Percentiles rank a stretch among this genome's conserved stretches.
These are phyloP conservation scores for Apamea sordens DNA, from an alignment of 2,888 invertebrate genomes.

Conservation along the genomic window DNA sequence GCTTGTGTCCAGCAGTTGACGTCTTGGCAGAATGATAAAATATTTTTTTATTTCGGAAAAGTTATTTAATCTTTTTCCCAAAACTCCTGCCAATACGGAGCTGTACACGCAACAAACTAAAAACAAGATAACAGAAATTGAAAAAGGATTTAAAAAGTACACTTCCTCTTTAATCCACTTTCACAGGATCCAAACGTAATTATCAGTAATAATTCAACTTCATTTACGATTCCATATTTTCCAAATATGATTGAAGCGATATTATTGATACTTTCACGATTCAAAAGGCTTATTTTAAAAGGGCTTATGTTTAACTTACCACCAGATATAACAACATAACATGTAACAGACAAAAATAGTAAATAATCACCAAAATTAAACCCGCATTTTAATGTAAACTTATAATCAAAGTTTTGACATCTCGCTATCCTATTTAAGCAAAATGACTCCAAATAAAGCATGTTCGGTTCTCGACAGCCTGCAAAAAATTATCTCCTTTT, in stretches of 20 bases:
- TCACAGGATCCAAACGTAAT: neutral
- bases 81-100: neutral
- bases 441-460: too few relatives aligned
- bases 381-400: too few relatives aligned
- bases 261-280: conserved; percentile 42
- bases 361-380: too few relatives aligned
- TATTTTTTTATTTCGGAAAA: neutral
- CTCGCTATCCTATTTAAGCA: too few relatives aligned
- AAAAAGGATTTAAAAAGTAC: neutral
- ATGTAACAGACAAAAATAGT: too few relatives aligned
- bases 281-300: conserved; percentile 63
- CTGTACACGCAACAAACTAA: neutral
- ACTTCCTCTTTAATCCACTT: neutral
- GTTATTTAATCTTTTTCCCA: neutral
- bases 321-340: too few relatives aligned
- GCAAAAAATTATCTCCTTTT: too few relatives aligned
- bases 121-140: neutral
- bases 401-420: too few relatives aligned
- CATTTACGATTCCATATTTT: conserved; percentile 11
- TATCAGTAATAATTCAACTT: neutral
- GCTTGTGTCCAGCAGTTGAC: neutral
- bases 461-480: too few relatives aligned
- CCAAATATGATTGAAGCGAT: conserved; percentile 17
- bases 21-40: neutral
- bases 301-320: too few relatives aligned